A percentile compares a stretch with the other conserved stretches of the same genome.
Conservation (phyloP, 2,113 vertebrate genomes). For the Nansenia antarctica region DNA sequence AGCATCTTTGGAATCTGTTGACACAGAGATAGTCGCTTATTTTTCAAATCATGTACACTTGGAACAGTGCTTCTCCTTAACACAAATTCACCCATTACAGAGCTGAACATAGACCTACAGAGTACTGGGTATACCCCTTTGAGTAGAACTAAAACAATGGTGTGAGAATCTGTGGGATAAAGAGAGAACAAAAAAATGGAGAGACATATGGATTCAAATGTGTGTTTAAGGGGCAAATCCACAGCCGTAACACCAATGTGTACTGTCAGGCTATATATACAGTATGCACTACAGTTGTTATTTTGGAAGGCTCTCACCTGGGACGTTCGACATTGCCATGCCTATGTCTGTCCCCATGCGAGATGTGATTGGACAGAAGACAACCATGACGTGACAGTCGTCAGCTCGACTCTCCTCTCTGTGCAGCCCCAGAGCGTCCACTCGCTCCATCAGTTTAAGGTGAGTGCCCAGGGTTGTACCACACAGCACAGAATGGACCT, state of each 20-base stretch:
- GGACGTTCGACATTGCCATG: not conserved
- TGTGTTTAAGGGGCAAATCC: no score
- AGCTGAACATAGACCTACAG: no score
- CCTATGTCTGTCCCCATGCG: constrained; percentile 18
- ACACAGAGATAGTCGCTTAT: no score
- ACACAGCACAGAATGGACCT: constrained; percentile 1
- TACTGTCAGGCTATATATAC: no score
- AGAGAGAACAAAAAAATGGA: no score
- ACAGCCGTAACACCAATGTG: no score
- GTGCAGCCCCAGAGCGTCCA: not conserved
- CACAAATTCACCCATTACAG: no score
- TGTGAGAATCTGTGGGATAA: no score
- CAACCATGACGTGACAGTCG: not conserved
- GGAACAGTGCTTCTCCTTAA: no score
- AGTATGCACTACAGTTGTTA: no score
- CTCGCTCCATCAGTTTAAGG: not conserved
- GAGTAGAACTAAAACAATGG: not conserved
- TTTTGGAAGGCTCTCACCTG: constrained; percentile 23
- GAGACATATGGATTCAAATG: no score
- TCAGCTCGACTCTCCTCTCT: not conserved
- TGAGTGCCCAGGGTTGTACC: constrained; percentile 28
- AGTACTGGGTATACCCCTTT: not conserved
- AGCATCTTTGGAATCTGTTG: constrained; percentile 29
- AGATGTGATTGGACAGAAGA: constrained; percentile 54
- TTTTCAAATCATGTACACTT: not conserved